A percentile compares a stretch with the other conserved stretches of the same genome.
Conservation (phyloP, 2,113 vertebrate species). For the Poeciliopsis prolifica region DNA sequence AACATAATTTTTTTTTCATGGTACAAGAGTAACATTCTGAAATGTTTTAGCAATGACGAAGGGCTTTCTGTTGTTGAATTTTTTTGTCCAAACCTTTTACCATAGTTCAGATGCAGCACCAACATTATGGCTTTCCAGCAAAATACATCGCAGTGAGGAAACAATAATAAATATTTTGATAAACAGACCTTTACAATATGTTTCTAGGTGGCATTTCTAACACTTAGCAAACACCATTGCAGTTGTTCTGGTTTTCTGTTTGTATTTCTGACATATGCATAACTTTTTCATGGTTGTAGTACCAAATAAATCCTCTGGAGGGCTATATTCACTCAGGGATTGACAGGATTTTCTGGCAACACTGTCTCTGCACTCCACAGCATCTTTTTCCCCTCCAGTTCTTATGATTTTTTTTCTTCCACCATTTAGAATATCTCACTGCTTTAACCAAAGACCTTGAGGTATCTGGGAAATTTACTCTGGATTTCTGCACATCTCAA, state of each 20-base stretch:
- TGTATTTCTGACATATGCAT: too few relatives aligned
- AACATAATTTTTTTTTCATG: too few relatives aligned
- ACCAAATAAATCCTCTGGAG: slow-evolving; percentile 63
- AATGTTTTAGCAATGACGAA: not conserved
- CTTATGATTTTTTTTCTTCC: not conserved
- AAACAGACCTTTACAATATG: too few relatives aligned
- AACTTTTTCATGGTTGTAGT: slow-evolving; percentile 39
- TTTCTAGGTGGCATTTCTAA: too few relatives aligned
- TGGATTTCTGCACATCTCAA: not conserved
- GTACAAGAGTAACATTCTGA: not conserved
- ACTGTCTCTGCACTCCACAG: not conserved
- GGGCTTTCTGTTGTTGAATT: too few relatives aligned
- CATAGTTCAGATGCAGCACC: too few relatives aligned
- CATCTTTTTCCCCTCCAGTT: not conserved
- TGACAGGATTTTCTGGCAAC: not conserved
- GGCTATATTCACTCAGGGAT: slow-evolving; percentile 58
- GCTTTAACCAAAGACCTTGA: not conserved
- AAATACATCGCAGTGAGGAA: too few relatives aligned
- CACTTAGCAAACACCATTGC: too few relatives aligned
- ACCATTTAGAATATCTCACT: not conserved
- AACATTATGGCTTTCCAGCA: too few relatives aligned
- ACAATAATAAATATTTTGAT: too few relatives aligned
- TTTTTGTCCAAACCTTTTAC: too few relatives aligned
- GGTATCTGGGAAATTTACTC: not conserved
- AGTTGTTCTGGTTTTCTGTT: too few relatives aligned